Percentiles rank a stretch among this genome's conserved stretches.
Evolutionary conservation across 2,797 vertebrate species (phyloP).

Genomic region (Ptychadena robeensis): DNA sequence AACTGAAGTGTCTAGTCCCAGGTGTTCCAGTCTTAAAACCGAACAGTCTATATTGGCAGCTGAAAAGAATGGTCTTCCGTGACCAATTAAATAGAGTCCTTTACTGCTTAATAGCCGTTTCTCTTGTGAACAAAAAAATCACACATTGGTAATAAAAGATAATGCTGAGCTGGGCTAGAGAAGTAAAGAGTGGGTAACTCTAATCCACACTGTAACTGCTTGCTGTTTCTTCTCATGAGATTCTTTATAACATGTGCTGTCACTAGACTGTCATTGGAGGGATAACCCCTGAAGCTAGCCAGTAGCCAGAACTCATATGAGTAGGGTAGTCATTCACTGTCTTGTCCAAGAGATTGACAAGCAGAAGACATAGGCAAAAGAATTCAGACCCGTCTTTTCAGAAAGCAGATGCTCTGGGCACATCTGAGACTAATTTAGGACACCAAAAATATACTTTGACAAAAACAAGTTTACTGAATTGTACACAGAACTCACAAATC

Average conservation of each 20-base stretch:
- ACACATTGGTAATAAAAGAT: conserved; percentile 33
- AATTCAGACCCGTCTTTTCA: neutral
- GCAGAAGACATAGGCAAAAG: conserved; percentile 34
- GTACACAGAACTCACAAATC: neutral
- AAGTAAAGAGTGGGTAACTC: conserved; percentile 21
- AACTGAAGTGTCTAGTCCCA: neutral
- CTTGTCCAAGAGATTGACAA: conserved; percentile 47
- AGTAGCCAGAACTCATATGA: conserved; percentile 39
- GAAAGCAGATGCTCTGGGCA: conserved; percentile 34
- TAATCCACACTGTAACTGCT: conserved; percentile 36
- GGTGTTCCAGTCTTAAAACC: conserved; percentile 7
- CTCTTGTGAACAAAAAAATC: conserved; percentile 10
- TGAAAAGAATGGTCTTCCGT: conserved; percentile 21
- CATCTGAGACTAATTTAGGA: conserved; percentile 6
- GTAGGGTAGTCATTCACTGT: conserved; percentile 34
- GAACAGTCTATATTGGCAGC: neutral
- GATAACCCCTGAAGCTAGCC: conserved; percentile 58
- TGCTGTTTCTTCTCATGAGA: conserved; percentile 40
- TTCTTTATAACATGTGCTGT: conserved; percentile 34
- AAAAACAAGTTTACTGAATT: neutral
- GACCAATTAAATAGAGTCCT: conserved; percentile 50
- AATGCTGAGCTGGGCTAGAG: conserved; percentile 6
- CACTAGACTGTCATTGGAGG: conserved; percentile 48
- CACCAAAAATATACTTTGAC: conserved; percentile 21
- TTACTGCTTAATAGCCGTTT: conserved; percentile 32